Evolutionary conservation across 2,113 vertebrate species (phyloP).

Genomic region (Gadus macrocephalus): DNA sequence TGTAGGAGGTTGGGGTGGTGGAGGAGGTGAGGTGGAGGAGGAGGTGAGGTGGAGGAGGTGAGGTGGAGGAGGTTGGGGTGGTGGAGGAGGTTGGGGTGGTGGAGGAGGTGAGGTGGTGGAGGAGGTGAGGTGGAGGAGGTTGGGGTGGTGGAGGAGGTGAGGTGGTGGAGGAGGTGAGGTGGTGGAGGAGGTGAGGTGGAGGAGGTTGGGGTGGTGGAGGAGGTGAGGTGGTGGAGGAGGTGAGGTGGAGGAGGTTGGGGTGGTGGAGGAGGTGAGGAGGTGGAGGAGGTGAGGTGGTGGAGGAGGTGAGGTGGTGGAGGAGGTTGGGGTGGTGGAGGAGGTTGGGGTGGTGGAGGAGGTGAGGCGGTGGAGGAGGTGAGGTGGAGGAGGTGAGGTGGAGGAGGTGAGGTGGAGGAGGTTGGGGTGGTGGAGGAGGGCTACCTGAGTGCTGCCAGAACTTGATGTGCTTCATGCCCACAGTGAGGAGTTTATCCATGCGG

Average conservation of each 20-base stretch:
- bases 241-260: too few relatives aligned
- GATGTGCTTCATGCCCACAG: constrained; percentile 94
- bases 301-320: neutral
- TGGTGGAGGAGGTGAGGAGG: neutral
- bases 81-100: neutral
- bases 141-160: neutral
- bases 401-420: too few relatives aligned
- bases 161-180: neutral
- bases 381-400: neutral
- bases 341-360: neutral
- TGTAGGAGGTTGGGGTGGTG: neutral
- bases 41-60: neutral
- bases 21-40: neutral
- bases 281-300: too few relatives aligned
- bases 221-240: neutral
- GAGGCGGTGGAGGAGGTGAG: neutral
- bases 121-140: neutral
- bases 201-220: neutral
- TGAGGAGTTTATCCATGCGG: constrained; percentile 88
- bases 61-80: neutral
- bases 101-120: neutral
- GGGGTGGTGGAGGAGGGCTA: constrained; percentile 35
- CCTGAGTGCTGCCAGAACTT: constrained; percentile 98
- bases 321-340: neutral
- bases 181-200: neutral